Evolutionary conservation across 1,140 invertebrate genomes (phyloP), one percentile per base, ranked within the genome.

Genomic region (Scylla paramamosain): DNA sequence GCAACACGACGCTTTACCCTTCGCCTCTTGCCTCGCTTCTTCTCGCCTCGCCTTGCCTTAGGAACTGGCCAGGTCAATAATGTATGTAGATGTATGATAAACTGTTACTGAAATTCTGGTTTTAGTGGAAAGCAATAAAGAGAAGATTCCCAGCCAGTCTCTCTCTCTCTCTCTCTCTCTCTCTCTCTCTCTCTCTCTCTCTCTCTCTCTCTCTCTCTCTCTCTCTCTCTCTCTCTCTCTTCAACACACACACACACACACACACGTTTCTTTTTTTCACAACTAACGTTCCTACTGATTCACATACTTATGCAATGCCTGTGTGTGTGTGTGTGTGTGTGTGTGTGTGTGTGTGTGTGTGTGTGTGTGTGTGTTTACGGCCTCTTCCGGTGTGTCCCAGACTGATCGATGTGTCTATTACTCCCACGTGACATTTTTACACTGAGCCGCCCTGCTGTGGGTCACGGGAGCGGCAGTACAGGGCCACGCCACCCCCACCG

Each of bases 281-380:
- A n/a, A 20, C 67, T n/a, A 77, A 7, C 67, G 25, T 77, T n/a
- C 67, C 0, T 20, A 77, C n/a, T n/a, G n/a, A 77, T 77, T n/a
- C 20, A 77, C 20, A 20, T 77, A 77, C 6, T n/a, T 77, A n/a
- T 77, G 20, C 20, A 77, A 77, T 1, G 67, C n/a, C 7, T 77
- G 67, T 77, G 67, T 77, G 67, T 77, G 67, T 77, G 67, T 77
- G 67, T 77, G 67, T 77, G 67, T 77, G 67, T 77, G 67, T 77
- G 67, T 77, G 67, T 77, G 67, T 77, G 67, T 77, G 67, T 77
- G 20, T 77, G 67, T 77, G 67, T 77, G 67, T 77, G 67, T 77
- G 67, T 77, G 67, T 77, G 67, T 77, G 67, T 77, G 67, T 77
- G 67, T 77, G 67, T 77, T 59, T 59, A 59, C 52, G 2, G 52